Evolutionary conservation across 2,888 invertebrate species (phyloP), one percentile per base, ranked within the genome.

Genomic region (Latrodectus hesperus): DNA sequence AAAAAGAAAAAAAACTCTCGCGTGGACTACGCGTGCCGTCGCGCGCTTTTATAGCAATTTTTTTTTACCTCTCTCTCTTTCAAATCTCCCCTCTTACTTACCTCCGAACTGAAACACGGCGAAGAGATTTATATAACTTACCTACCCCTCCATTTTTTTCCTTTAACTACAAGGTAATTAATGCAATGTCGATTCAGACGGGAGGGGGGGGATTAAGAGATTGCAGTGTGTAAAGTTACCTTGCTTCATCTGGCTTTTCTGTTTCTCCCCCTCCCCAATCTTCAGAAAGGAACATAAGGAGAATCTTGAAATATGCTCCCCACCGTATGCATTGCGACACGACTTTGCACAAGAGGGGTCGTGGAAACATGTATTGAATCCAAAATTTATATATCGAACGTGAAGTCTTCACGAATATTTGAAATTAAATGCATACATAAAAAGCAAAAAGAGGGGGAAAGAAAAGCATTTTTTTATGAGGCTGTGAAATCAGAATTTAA

Each of bases 1-100:
- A 82, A 70, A 82, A 52, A 86, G 64, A 64, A 80, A 38, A 68
- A 71, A 70, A 17, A 12, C 26, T 22, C 73, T 83, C 88, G 88
- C 88, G 88, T 88, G 88, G 78, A 38, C 64, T 53, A 68, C 88
- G 88, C 88, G 88, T 83, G 88, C 82, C 88, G 83, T n/a, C 67
- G 68, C 53, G 84, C 68, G 77, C 83, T 83, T 83, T 85, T 78
- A 75, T 78, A 78, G 64, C 74, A 78, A 74, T 70, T 64, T 75
- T 73, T 70, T 76, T 80, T 38, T 64, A 49, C 74, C n/a, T 38
- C 70, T 67, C 78, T 53, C 65, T 51, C 17, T 26, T 85, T 64
- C 53, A 51, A 60, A 73, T 81, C 80, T 81, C 60, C 52, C 68
- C 71, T 84, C 76, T 72, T 73, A 16, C 26, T 60, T 75, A 64